Conservation (phyloP, 2,113 vertebrate species). For the Apeltes quadracus region DNA sequence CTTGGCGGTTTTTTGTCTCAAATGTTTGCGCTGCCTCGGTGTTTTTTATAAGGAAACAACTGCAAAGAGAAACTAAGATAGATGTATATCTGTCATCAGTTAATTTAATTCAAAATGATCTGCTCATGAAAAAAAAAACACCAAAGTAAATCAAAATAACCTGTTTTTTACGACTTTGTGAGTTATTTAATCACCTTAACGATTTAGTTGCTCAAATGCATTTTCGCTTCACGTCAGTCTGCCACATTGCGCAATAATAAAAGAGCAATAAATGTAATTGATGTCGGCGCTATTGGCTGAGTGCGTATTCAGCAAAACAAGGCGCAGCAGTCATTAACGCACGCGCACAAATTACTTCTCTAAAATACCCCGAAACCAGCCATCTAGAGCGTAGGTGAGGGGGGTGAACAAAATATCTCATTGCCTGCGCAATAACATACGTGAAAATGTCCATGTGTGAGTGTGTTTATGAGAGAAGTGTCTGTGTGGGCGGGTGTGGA, state of each 20-base stretch:
- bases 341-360: constrained; percentile 42
- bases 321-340: constrained; percentile 67
- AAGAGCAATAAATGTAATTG: constrained; percentile 68
- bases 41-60: constrained; percentile 17
- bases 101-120: constrained; percentile 28
- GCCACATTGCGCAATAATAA: constrained; percentile 67
- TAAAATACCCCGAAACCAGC: constrained; percentile 49
- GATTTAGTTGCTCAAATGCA: constrained; percentile 23
- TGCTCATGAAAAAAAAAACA: not conserved
- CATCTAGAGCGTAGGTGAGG: constrained; percentile 58
- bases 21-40: constrained; percentile 1
- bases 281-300: constrained; percentile 57
- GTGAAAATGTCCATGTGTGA: constrained; percentile 55
- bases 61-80: constrained; percentile 16
- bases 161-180: constrained; percentile 17
- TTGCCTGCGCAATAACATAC: constrained; percentile 53
- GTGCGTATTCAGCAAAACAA: constrained; percentile 59
- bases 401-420: constrained; percentile 46
- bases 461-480: constrained; percentile 72
- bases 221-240: constrained; percentile 39
- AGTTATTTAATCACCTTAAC: constrained; percentile 31
- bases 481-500: constrained; percentile 67
- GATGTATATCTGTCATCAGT: constrained; percentile 29
- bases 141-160: not conserved
- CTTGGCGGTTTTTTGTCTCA: constrained; percentile 1